Evolutionary conservation across 2,113 vertebrate species (phyloP).

Genomic region (rabbit (Oryctolagus cuniculus)): DNA sequence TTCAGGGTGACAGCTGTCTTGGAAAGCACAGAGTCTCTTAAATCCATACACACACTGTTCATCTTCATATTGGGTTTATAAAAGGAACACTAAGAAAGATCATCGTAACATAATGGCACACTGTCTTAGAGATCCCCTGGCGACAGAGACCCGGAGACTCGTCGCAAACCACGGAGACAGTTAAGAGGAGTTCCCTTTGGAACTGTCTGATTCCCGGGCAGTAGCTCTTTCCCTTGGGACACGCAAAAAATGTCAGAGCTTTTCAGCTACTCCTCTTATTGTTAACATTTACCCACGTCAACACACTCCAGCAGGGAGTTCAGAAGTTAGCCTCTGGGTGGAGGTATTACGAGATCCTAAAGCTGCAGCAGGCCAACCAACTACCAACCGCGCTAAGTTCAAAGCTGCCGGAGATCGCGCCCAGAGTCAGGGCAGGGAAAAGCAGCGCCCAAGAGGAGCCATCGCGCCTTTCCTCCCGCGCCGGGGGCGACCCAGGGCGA

Average conservation of each 20-base stretch:
- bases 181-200: not conserved
- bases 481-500: not conserved
- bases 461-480: not conserved
- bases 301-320: not conserved
- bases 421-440: not conserved
- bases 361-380: not conserved
- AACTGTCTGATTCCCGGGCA: not conserved
- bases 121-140: not conserved
- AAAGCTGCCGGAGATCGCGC: not conserved
- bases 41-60: not conserved
- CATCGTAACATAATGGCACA: not conserved
- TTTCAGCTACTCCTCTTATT: not conserved
- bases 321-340: slow-evolving; percentile 26
- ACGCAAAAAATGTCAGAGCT: not conserved
- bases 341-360: slow-evolving; percentile 5
- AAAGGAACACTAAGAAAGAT: not conserved
- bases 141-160: not conserved
- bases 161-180: not conserved
- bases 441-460: not conserved
- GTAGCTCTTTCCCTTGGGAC: not conserved
- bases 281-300: no score
- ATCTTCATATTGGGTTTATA: not conserved
- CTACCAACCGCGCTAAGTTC: slow-evolving; percentile 28
- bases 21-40: not conserved
- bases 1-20: not conserved